Base-by-base conservation (phyloP, 2,888 invertebrate genomes). In the Alentia gelatinosa region DNA sequence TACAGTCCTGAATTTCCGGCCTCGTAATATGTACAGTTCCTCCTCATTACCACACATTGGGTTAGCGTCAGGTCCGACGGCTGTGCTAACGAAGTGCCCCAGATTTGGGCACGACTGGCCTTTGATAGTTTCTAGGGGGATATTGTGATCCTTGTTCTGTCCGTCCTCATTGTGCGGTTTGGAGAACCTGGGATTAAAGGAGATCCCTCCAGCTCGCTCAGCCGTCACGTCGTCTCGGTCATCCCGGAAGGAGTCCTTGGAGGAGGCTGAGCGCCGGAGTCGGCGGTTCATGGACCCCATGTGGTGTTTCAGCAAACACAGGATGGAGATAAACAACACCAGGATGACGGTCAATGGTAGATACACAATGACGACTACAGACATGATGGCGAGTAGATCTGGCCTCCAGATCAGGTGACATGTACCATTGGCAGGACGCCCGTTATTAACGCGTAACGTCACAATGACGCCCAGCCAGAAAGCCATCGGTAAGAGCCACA, bases 401-500 rank as follows among this genome's bases (percentile, higher is more conserved):
- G 92, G 92, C 33, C 63, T 88, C 93, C 93, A 93, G 15, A 56
- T 89, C 30, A 91, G 90, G 50, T 88, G 89, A 74, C 93, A 93
- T 1, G 33, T 47, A 4, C 90, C 42, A n/a, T 63, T 33, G 4
- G 88, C 88, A 0, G 88, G 89, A 3, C 39, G 35, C 1, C 91
- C 90, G 19, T 91, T 91, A 26, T 15, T 19, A n/a, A 26, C 39
- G n/a, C 91, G 40, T 63, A 93, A 33, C 1, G 91, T 26, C 23
- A 92, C 86, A 50, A 92, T 93, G 30, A 93, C 90, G 5, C 93
- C 92, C 5, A 93, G 56, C 94, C 94, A 94, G 37, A 94, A 90
- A 39, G 92, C 40, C 15, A 92, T n/a, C 23, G 94, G 94, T n/a
- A 94, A 15, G 9, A 93, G 35, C 94, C 94, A 94, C 30, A 94